A percentile compares a stretch with the other conserved stretches of the same genome.
phyloP scores from a whole-genome alignment of 1,140 invertebrate genomes.

The Nephila pilipes region DNA sequence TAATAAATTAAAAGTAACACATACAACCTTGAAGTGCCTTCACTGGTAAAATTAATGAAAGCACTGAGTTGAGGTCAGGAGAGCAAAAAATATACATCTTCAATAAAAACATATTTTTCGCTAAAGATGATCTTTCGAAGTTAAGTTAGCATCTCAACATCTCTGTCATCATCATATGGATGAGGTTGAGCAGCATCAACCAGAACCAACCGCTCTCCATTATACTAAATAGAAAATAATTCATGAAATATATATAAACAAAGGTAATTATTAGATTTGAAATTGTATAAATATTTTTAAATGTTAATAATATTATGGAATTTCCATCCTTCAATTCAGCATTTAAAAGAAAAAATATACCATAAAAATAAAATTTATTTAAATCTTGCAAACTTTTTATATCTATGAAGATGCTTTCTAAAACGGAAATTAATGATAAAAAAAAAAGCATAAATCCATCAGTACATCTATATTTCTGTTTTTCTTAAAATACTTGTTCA shows the following conservation, averaged over 20 bases:
- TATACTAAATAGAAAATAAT: background rate
- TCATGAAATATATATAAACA: background rate
- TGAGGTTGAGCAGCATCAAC: conserved; percentile 61
- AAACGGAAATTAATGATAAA: too few relatives aligned
- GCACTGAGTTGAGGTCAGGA: background rate
- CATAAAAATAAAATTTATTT: too few relatives aligned
- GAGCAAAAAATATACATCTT: conserved; percentile 25
- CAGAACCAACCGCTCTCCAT: conserved; percentile 52
- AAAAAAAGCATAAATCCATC: too few relatives aligned
- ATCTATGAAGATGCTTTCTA: too few relatives aligned
- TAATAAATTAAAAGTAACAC: background rate
- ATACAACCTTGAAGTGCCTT: background rate
- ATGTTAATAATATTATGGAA: too few relatives aligned
- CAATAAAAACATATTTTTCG: background rate
- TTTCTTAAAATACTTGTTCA: too few relatives aligned
- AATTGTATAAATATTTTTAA: too few relatives aligned
- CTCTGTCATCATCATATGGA: conserved; percentile 44
- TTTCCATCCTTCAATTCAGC: too few relatives aligned
- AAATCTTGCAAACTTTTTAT: too few relatives aligned
- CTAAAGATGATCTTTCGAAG: background rate
- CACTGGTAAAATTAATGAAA: background rate
- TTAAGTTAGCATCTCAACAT: conserved; percentile 59
- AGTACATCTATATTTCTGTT: too few relatives aligned
- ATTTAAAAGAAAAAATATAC: too few relatives aligned
- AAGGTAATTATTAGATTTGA: too few relatives aligned